phyloP scores from a whole-genome alignment of 2,113 vertebrate genomes.

The Malurus cyaneus region DNA sequence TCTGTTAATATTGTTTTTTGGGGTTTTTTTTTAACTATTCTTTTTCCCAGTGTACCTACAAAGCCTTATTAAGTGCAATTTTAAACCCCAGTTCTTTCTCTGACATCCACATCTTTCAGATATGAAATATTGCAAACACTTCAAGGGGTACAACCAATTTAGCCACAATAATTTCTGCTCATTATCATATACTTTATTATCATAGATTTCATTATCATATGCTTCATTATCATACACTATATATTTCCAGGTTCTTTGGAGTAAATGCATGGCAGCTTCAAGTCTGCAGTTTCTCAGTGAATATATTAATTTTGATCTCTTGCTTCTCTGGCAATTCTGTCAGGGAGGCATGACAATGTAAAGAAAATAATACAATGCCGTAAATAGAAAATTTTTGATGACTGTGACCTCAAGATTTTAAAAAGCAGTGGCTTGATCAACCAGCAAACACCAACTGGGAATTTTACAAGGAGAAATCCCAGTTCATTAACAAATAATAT shows the following conservation, averaged over 20 bases:
- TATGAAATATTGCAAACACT: neutral
- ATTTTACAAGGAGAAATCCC: neutral
- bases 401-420: neutral
- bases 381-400: neutral
- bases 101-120: neutral
- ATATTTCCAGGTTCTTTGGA: neutral
- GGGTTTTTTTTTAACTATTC: neutral
- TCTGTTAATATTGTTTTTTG: neutral
- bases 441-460: neutral
- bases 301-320: neutral
- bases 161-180: neutral
- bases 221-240: neutral
- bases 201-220: neutral
- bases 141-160: neutral
- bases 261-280: neutral
- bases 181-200: neutral
- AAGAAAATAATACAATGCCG: neutral
- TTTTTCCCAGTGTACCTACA: neutral
- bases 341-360: neutral
- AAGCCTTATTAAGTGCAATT: neutral
- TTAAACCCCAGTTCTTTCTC: neutral
- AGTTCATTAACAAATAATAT: neutral
- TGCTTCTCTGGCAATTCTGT: neutral
- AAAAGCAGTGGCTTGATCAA: neutral
- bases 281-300: neutral